These are phyloP conservation scores for Melanargia galathea DNA, from an alignment of 2,888 invertebrate species.

Conservation along the genomic window DNA sequence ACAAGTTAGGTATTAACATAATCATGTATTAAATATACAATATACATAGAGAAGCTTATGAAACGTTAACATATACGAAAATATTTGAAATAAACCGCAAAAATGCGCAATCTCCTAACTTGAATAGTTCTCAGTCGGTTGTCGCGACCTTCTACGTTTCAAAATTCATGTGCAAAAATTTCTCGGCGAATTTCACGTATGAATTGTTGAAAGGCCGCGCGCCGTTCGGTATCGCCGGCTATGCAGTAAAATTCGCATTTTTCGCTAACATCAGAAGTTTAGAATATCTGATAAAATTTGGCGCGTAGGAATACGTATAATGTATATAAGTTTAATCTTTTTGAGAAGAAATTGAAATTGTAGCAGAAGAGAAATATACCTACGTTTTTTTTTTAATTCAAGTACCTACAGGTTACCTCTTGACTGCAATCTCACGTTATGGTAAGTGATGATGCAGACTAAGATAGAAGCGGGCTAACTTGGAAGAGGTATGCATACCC, in stretches of 20 bases:
- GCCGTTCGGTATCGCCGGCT: slow-evolving; percentile 45
- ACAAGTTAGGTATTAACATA: no score
- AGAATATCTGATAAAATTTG: slow-evolving; percentile 41
- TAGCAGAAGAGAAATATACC: not conserved
- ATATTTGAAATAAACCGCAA: slow-evolving; percentile 35
- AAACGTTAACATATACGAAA: slow-evolving; percentile 17
- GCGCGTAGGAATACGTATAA: not conserved
- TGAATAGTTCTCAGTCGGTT: slow-evolving; percentile 38
- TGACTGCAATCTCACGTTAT: no score
- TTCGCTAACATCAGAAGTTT: slow-evolving; percentile 39
- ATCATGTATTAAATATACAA: no score
- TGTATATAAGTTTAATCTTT: slow-evolving; percentile 37
- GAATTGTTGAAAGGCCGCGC: slow-evolving; percentile 65
- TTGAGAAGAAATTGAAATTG: not conserved
- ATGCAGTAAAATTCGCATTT: slow-evolving; percentile 41
- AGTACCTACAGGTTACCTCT: no score
- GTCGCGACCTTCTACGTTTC: slow-evolving; percentile 40
- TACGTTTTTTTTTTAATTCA: no score
- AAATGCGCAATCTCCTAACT: slow-evolving; percentile 41
- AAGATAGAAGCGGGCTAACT: no score
- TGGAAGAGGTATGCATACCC: no score
- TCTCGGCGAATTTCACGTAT: slow-evolving; percentile 60
- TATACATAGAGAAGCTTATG: no score
- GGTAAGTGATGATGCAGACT: no score
- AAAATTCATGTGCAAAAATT: slow-evolving; percentile 72